Conservation (phyloP, 1,140 invertebrate species). For the Scaptomyza graminum region DNA sequence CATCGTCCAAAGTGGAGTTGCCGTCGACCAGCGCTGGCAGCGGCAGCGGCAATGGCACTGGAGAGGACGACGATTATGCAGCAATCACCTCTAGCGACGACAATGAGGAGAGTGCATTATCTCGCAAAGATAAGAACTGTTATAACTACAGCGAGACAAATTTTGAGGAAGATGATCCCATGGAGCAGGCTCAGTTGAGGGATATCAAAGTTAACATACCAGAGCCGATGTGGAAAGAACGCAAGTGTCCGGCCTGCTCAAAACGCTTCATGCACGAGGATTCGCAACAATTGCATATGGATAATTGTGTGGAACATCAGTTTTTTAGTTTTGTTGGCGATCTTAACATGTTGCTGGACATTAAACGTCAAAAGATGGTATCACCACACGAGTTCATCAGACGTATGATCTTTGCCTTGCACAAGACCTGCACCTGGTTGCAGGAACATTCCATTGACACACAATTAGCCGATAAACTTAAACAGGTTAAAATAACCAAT, state of each 20-base stretch:
- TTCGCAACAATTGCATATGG: slow-evolving; percentile 65
- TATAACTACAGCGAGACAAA: slow-evolving; percentile 80
- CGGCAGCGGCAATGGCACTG: slow-evolving; percentile 47
- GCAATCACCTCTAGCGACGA: slow-evolving; percentile 67
- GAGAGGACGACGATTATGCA: slow-evolving; percentile 65
- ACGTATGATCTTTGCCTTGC: slow-evolving; percentile 75
- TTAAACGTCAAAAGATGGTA: slow-evolving; percentile 69
- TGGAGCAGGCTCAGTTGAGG: slow-evolving; percentile 71
- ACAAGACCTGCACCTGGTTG: slow-evolving; percentile 77
- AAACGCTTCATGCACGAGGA: slow-evolving; percentile 82
- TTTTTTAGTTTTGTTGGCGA: slow-evolving; percentile 66
- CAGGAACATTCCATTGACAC: slow-evolving; percentile 69
- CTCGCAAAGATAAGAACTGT: slow-evolving; percentile 65
- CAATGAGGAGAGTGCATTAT: slow-evolving; percentile 58
- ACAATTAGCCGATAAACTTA: slow-evolving; percentile 50
- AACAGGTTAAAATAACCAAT: slow-evolving; percentile 63
- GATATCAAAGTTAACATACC: slow-evolving; percentile 76
- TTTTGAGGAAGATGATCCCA: slow-evolving; percentile 82
- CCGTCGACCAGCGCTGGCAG: slow-evolving; percentile 44
- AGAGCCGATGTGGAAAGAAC: slow-evolving; percentile 77
- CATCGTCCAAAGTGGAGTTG: slow-evolving; percentile 28
- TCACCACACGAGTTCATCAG: slow-evolving; percentile 81
- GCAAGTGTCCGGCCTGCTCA: slow-evolving; percentile 74
- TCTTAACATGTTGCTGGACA: slow-evolving; percentile 59
- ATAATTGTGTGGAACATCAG: slow-evolving; percentile 75